Percentiles rank a stretch among this genome's conserved stretches.
Evolutionary conservation across 2,113 vertebrate genomes (phyloP).

Genomic region (Pollimyrus isidori): DNA sequence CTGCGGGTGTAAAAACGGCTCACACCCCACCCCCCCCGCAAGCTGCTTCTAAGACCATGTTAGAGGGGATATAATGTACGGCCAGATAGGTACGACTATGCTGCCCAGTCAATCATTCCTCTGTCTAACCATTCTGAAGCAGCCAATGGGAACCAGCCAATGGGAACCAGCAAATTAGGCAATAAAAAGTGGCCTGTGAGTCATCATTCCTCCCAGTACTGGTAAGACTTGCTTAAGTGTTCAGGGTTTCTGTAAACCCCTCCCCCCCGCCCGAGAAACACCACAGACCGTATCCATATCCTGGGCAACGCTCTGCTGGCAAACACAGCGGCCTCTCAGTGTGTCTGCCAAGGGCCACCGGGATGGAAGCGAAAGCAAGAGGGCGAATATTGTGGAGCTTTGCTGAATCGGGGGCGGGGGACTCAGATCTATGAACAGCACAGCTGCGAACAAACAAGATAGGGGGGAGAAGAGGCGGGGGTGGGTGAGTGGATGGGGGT

Average conservation of each 20-base stretch:
- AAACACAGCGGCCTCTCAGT: background rate
- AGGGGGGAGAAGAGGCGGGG: background rate
- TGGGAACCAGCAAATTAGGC: background rate
- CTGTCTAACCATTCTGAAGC: background rate
- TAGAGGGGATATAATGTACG: background rate
- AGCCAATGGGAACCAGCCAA: background rate
- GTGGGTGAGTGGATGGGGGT: no score
- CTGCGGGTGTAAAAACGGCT: background rate
- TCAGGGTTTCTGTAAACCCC: background rate
- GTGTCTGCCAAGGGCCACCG: background rate
- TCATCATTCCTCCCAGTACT: background rate
- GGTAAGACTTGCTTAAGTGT: background rate
- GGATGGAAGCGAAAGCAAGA: background rate
- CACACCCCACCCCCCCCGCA: background rate
- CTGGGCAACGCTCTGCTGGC: background rate
- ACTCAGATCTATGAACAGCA: background rate
- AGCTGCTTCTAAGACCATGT: background rate
- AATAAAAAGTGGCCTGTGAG: background rate
- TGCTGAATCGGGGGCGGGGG: background rate
- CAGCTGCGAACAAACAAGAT: background rate
- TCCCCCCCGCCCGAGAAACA: background rate
- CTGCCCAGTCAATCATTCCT: background rate
- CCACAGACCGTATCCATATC: background rate
- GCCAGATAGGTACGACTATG: background rate
- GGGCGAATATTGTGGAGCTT: background rate